A percentile compares a stretch with the other conserved stretches of the same genome.
Evolutionary conservation across 2,113 vertebrate genomes (phyloP).

Genomic region (Oryzias celebensis): DNA sequence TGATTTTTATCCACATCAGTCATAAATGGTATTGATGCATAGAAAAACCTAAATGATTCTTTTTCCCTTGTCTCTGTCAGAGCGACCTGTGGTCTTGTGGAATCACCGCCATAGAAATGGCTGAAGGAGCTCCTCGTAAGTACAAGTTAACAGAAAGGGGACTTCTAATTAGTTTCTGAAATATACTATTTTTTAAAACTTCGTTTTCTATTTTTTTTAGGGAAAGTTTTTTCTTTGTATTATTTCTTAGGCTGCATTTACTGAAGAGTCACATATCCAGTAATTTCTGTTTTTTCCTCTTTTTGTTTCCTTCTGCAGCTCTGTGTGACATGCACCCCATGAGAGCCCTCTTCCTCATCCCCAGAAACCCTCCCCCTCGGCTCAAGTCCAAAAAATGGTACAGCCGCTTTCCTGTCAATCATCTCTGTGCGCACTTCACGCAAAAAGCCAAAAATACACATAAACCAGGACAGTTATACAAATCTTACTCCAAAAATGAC

Average conservation of each 20-base stretch:
- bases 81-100: constrained; percentile 99
- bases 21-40: background rate
- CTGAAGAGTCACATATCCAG: background rate
- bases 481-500: background rate
- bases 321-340: constrained; percentile 99
- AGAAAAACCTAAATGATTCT: background rate
- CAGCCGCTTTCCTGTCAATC: constrained; percentile 13
- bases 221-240: background rate
- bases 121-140: constrained; percentile 98
- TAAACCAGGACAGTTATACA: background rate
- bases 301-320: constrained; percentile 70
- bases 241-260: background rate
- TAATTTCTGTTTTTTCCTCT: background rate
- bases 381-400: constrained; percentile 99
- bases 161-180: too few species aligned
- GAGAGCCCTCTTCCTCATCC: constrained; percentile 99
- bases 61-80: constrained; percentile 71
- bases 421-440: too few species aligned
- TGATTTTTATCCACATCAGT: too few species aligned
- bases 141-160: constrained; percentile 30
- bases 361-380: constrained; percentile 95
- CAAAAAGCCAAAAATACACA: too few species aligned
- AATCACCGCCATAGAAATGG: constrained; percentile 99
- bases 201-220: background rate
- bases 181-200: background rate